Evolutionary conservation across 2,888 invertebrate genomes (phyloP), one percentile per base, ranked within the genome.

Genomic region (Gastracanthus pulcherrimus): DNA sequence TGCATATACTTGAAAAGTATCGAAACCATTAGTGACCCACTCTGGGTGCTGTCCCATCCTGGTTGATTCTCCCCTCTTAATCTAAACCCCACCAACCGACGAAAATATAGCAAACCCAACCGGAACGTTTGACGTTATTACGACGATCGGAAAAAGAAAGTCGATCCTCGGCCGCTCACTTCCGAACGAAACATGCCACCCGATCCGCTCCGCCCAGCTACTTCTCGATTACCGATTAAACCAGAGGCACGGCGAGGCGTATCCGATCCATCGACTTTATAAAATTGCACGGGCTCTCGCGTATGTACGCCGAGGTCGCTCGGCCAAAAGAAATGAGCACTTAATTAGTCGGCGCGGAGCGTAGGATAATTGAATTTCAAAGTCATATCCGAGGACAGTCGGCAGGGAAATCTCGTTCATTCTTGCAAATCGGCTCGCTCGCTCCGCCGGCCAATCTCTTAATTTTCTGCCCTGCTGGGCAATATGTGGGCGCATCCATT

Each of bases 381-480:
- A 55, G 26, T 55, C 58, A 60, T 72, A 60, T 41, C 31, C 51
- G 19, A 19, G 69, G 29, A n/a, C 60, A 41, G 38, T 41, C n/a
- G n/a, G n/a, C n/a, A n/a, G n/a, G 13, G 81, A 78, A 81, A 84
- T 83, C 75, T 83, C 83, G 83, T 83, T 83, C 83, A 80, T 84
- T 83, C 60, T 81, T 79, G 60, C 48, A 34, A 67, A 36, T 71
- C 45, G 31, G 66, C n/a, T n/a, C n/a, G n/a, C n/a, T n/a, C 76
- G 69, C 55, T 76, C 75, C 83, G 83, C 77, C 38, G 38, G 38
- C 9, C 86, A 85, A 87, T 87, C 88, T 88, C 87, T 89, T 89
- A 87, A 88, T 87, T 89, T 89, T 88, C 87, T 83, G 84, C 84
- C 84, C 84, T 85, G 85, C 82, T 82, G 83, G 84, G 84, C 86